A percentile compares a stretch with the other conserved stretches of the same genome.
Evolutionary conservation across 2,888 invertebrate genomes (phyloP).

Genomic region (Chouioia cunea): DNA sequence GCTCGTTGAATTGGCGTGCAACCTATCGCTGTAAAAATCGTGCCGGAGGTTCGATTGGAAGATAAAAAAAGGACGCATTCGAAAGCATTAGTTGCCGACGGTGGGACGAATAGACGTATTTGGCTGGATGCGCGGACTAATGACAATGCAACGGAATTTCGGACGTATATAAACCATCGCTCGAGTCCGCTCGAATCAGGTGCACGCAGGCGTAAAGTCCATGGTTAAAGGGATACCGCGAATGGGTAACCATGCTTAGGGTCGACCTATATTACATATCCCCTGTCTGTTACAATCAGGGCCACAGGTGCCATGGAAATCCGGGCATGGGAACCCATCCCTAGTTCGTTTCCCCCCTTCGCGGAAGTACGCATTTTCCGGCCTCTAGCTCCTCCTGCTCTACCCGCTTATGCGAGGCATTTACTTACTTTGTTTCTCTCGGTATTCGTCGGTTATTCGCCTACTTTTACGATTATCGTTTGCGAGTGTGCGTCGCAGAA

Average conservation of each 20-base stretch:
- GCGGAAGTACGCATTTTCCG: conserved; percentile 28
- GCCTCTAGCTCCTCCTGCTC: not conserved
- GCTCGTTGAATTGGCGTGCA: too few species aligned
- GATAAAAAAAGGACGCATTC: too few species aligned
- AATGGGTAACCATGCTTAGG: too few species aligned
- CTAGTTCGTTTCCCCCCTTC: not conserved
- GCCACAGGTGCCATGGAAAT: conserved; percentile 29
- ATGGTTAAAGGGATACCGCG: too few species aligned
- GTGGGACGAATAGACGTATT: conserved; percentile 11
- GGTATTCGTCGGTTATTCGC: too few species aligned
- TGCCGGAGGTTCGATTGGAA: too few species aligned
- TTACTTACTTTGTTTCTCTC: not conserved
- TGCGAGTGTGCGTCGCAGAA: not conserved
- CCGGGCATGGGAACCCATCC: conserved; percentile 15
- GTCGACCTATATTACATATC: too few species aligned
- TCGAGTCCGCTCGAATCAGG: conserved; percentile 18
- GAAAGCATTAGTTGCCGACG: too few species aligned
- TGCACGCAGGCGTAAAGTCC: not conserved
- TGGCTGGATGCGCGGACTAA: conserved; percentile 42
- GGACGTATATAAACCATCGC: not conserved
- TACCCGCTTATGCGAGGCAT: not conserved
- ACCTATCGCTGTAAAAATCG: too few species aligned
- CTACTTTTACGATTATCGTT: too few species aligned
- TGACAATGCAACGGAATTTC: conserved; percentile 33
- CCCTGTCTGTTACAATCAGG: too few species aligned